phyloP scores from a whole-genome alignment of 2,888 invertebrate species.

The Lasioglossum pauxillum region DNA sequence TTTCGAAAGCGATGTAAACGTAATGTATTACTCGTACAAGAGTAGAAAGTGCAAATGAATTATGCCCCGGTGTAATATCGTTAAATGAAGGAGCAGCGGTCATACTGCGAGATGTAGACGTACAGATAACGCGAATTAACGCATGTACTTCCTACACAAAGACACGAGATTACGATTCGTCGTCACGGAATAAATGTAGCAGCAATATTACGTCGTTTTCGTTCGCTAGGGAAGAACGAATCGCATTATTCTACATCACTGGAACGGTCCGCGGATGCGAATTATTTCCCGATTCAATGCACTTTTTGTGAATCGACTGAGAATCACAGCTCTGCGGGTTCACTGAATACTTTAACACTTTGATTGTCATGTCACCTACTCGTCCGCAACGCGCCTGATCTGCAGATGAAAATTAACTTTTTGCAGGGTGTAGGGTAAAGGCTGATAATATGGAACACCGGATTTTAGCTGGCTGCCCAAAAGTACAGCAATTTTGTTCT shows the following conservation, averaged over 20 bases:
- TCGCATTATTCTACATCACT: slow-evolving; percentile 9
- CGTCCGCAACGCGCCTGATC: not conserved
- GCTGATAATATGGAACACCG: not conserved
- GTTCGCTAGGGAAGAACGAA: slow-evolving; percentile 20
- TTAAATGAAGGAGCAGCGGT: not conserved
- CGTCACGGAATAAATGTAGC: slow-evolving; percentile 8
- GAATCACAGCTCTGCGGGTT: not conserved
- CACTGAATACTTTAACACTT: not conserved
- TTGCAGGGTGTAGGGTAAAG: not conserved
- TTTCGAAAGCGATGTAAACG: slow-evolving; percentile 45
- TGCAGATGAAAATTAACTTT: not conserved
- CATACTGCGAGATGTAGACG: slow-evolving; percentile 23
- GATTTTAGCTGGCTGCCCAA: no score
- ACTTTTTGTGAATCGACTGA: not conserved
- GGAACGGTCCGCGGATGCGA: not conserved
- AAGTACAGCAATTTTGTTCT: not conserved
- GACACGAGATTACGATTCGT: slow-evolving; percentile 21
- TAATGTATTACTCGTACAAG: slow-evolving; percentile 25
- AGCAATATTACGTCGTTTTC: slow-evolving; percentile 20
- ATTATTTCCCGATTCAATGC: slow-evolving; percentile 20
- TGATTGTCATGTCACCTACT: not conserved
- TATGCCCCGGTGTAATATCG: slow-evolving; percentile 27
- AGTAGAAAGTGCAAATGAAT: slow-evolving; percentile 53
- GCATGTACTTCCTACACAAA: slow-evolving; percentile 25
- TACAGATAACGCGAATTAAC: slow-evolving; percentile 47